Base-by-base conservation (phyloP, 1,140 invertebrate genomes). In the Drosophila gunungcola region DNA sequence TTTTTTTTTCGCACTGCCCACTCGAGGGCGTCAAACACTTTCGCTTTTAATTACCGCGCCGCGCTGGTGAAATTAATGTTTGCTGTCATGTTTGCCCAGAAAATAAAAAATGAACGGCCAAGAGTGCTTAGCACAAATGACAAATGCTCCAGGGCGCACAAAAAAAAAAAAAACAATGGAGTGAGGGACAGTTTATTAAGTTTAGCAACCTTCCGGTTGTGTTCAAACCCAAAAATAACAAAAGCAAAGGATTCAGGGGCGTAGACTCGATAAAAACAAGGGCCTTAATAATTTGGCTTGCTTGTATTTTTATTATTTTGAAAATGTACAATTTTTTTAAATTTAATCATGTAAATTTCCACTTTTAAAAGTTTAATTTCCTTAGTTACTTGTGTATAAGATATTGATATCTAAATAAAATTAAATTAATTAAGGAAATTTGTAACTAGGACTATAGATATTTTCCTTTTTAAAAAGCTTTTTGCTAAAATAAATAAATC, bases 41-140 rank as follows among this genome's bases (percentile, higher is more conserved):
- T 89, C 80, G 65, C 84, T 89, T 89, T 89, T 89, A 89, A 89
- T 89, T 89, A 89, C 64, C 65, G 73, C 65, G 64, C 49, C 6
- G 73, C 64, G 69, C 65, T 65, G 65, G 42, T 25, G 56, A 80
- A 89, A 89, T 89, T 80, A 89, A 89, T 89, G 84, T 89, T 88
- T 73, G 61, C 85, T 89, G 84, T 89, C 84, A 89, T 89, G 85
- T 89, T 89, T 80, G 84, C 25, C 51, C 32, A 29, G 45, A 45
- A 69, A 46, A 57, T 78, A 73, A 72, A 68, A 68, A 61, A 78
- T 73, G 75, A 89, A 70, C 67, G 78, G 63, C 73, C 58, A 67
- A 62, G 61, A 75, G 72, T 78, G 78, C 79, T 89, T 89, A 58
- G 55, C 80, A 45, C 84, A 73, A 80, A 88, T 88, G 84, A 88